Evolutionary conservation across 1,140 invertebrate genomes (phyloP).

Genomic region (Pantala flavescens): DNA sequence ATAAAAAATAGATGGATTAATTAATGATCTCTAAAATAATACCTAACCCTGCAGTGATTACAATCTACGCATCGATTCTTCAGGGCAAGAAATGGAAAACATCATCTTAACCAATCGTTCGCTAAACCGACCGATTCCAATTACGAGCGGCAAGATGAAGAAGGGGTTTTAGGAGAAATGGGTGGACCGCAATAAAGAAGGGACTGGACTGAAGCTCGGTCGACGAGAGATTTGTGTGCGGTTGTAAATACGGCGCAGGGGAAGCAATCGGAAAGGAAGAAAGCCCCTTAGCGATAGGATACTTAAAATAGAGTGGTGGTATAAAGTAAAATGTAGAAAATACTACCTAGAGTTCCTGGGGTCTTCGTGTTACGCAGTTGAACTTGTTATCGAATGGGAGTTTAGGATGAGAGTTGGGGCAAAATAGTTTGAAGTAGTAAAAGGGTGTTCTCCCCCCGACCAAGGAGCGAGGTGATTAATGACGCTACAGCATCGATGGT

Average conservation of each 20-base stretch:
- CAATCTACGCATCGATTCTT: neutral
- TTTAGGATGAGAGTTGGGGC: neutral
- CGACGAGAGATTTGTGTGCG: neutral
- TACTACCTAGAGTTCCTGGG: no score
- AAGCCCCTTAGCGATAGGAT: no score
- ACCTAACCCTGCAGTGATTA: no score
- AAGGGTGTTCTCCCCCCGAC: no score
- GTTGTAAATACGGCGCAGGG: neutral
- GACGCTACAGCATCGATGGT: neutral
- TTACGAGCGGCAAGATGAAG: neutral
- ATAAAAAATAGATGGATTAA: no score
- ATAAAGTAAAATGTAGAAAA: no score
- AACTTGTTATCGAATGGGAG: no score
- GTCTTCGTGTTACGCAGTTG: no score
- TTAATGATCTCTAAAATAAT: no score
- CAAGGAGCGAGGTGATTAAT: neutral
- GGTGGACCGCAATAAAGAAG: neutral
- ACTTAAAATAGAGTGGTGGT: no score
- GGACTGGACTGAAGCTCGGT: neutral
- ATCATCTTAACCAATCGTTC: neutral
- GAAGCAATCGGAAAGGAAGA: neutral
- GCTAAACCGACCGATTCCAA: neutral
- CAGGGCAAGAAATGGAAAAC: neutral
- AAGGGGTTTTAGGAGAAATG: neutral
- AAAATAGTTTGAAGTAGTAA: neutral